phyloP scores from a whole-genome alignment of 2,888 invertebrate genomes.

The Slavum lentiscoides region DNA sequence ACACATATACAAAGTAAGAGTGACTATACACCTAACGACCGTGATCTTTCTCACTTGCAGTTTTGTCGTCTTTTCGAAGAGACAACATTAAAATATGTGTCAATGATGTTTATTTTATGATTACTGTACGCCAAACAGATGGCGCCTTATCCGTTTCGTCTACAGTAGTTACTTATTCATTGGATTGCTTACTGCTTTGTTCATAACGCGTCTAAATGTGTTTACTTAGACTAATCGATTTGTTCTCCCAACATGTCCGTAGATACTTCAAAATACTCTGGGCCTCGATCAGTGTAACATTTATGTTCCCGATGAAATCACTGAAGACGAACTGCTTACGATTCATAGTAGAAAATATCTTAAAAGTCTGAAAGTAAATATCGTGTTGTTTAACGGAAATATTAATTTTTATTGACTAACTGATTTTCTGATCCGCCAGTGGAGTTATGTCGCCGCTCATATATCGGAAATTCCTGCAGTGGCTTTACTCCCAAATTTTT shows the following conservation, averaged over 20 bases:
- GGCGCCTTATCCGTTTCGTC: neutral
- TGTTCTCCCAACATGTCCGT: constrained; percentile 53
- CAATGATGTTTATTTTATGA: neutral
- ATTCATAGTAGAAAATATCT: constrained; percentile 79
- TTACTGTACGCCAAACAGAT: neutral
- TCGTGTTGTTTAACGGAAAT: neutral
- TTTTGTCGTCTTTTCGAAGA: neutral
- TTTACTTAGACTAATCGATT: constrained; percentile 4
- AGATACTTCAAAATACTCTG: constrained; percentile 67
- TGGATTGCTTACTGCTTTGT: neutral
- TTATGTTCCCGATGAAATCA: constrained; percentile 73
- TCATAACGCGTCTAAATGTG: too few relatives aligned
- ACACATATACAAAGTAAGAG: constrained; percentile 70
- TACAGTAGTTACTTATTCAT: neutral
- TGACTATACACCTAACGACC: neutral
- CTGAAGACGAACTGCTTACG: constrained; percentile 71
- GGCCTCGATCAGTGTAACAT: constrained; percentile 68
- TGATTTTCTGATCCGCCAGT: constrained; percentile 63
- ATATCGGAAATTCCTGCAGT: constrained; percentile 79
- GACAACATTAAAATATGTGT: neutral
- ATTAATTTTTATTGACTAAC: neutral
- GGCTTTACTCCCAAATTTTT: constrained; percentile 74
- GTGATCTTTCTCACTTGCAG: neutral
- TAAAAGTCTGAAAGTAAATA: constrained; percentile 70
- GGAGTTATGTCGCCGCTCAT: constrained; percentile 77